Evolutionary conservation across 1,140 invertebrate species (phyloP), one percentile per base, ranked within the genome.

Genomic region (Antheraea pernyi): DNA sequence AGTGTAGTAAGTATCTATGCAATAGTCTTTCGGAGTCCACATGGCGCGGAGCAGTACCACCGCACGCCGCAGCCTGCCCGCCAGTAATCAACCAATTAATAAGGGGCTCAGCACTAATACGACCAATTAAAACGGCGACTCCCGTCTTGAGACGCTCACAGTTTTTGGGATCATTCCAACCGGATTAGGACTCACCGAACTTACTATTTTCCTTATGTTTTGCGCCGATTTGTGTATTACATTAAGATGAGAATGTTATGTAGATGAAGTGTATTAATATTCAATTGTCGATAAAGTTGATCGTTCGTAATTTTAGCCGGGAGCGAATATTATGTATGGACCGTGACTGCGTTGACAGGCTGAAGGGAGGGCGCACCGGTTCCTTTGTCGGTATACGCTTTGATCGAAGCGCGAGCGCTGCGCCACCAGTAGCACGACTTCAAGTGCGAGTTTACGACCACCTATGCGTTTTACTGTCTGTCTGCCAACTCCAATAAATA

Each of bases 21-120:
- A 13, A 0, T 53, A 9, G 46, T 53, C 46, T 16, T 2, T 53
- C 71, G 81, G 68, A 74, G 76, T 69, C 69, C 73, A 80, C 78
- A 81, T 73, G 76, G 74, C 76, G 72, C 78, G 70, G 75, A 69
- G 53, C 61, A 42, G 71, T 74, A 74, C 68, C 71, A 11, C 39
- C 11, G 39, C 72, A 72, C 69, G 66, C 76, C 69, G 71, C 81
- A 70, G 69, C 76, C 79, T 80, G 76, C 77, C 87, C 85, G 80
- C 86, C 83, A 87, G 82, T 91, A 91, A 91, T 89, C 88, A 86
- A 91, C 87, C 88, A 89, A 91, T 91, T 91, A 91, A 91, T 91
- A 91, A 84, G 81, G 82, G 82, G 89, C 82, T 91, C 79, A 86
- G 80, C 80, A 80, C 78, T 91, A 91, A 91, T 91, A 77, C 89